A percentile compares a stretch with the other conserved stretches of the same genome.
These are phyloP conservation scores for Drosophila arawakana DNA, from an alignment of 1,140 invertebrate species.

Conservation along the genomic window DNA sequence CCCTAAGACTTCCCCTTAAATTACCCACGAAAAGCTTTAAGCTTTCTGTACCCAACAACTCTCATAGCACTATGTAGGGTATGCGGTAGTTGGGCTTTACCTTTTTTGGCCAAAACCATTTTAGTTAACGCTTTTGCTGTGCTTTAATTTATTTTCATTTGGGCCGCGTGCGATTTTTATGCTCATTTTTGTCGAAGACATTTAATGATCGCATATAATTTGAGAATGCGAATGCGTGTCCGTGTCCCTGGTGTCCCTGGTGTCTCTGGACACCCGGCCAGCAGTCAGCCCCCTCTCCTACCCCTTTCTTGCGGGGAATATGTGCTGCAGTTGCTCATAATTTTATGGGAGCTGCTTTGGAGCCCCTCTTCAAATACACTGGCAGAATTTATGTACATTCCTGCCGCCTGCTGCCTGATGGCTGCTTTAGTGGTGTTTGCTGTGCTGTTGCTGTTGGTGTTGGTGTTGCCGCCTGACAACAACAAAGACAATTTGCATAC, in stretches of 20 bases:
- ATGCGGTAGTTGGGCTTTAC: neutral
- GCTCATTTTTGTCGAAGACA: constrained; percentile 83
- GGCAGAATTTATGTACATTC: constrained; percentile 83
- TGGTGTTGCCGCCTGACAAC: constrained; percentile 21
- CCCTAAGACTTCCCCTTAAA: too few relatives aligned
- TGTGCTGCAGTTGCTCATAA: constrained; percentile 70
- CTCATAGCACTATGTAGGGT: neutral
- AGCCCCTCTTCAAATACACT: constrained; percentile 61
- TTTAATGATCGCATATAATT: constrained; percentile 84
- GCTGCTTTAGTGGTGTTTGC: constrained; percentile 5
- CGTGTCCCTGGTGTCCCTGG: constrained; percentile 24
- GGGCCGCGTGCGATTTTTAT: constrained; percentile 78
- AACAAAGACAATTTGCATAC: constrained; percentile 73
- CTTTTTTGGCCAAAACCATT: constrained; percentile 10
- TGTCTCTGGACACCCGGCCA: constrained; percentile 6
- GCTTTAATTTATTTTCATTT: constrained; percentile 80
- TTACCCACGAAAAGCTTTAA: too few relatives aligned
- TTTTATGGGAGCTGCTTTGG: constrained; percentile 69
- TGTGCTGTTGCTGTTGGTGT: constrained; percentile 1
- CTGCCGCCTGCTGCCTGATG: constrained; percentile 22
- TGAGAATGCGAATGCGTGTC: constrained; percentile 67
- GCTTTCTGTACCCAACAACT: neutral
- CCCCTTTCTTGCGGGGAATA: constrained; percentile 10
- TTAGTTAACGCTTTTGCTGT: constrained; percentile 59
- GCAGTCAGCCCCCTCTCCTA: neutral